Base-by-base conservation (phyloP, 2,113 vertebrate genomes). In the Megaceryle torquata region DNA sequence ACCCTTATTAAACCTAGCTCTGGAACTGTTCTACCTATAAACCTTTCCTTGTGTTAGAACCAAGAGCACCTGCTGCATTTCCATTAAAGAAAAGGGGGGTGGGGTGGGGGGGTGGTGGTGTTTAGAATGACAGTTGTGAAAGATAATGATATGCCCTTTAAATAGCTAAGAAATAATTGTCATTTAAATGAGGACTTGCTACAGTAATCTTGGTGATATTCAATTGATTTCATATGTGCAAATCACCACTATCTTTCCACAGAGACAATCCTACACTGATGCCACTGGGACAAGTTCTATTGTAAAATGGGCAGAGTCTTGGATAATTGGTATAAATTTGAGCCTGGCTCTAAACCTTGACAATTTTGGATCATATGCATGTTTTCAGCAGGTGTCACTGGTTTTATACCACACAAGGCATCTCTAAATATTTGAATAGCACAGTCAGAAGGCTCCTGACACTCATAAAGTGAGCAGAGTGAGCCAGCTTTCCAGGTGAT, bases 301-400 rank as follows among this genome's bases (percentile, higher is more conserved):
- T 25, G 19, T 56, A 81, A 82, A 78, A 89, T 7, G 33, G 63
- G 16, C 28, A 56, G 17, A 83, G 48, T 28, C 56, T 50, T 16
- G 3, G 25, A 24, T 31, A n/a, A 74, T 0, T 1, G 51, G 5
- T 37, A 3, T 10, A 17, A 50, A 50, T 50, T 50, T 50, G 48
- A 50, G 22, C 22, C 48, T 50, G 48, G 22, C 48, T 50, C 48
- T 24, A 50, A 21, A 50, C 48, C 21, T 50, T 50, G 48, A 50
- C 48, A 50, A 50, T 22, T 21, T 65, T 46, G 50, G 19, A 53
- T 48, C 5, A 35, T 43, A 48, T 2, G 11, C 9, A 9, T 24
- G n/a, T 41, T 70, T 88, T 92, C 61, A 86, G 51, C 28, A 46
- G n/a, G 10, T 85, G 51, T 16, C 56, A 59, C 25, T 59, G 61